These are phyloP conservation scores for Apodemus sylvaticus DNA, from an alignment of 2,113 vertebrate genomes.

Conservation along the genomic window DNA sequence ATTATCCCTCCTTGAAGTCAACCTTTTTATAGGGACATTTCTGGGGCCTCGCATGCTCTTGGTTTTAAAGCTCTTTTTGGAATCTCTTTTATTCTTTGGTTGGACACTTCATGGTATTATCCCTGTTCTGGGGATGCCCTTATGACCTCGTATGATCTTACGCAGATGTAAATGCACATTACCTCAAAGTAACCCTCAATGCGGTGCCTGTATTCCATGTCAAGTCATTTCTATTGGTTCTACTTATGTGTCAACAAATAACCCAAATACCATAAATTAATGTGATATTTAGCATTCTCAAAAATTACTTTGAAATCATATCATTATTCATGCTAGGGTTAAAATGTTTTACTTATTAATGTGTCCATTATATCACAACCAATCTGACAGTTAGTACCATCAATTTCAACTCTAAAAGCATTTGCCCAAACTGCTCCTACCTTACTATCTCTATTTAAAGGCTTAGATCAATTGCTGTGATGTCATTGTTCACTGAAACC, in stretches of 20 bases:
- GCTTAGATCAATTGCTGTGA: neutral
- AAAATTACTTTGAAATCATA: neutral
- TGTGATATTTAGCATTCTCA: neutral
- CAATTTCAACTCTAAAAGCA: neutral
- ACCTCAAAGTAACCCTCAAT: neutral
- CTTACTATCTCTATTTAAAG: neutral
- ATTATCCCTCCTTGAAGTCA: neutral
- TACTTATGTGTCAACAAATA: neutral
- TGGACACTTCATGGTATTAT: neutral
- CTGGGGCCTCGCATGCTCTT: neutral
- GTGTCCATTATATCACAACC: neutral
- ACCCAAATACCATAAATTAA: neutral
- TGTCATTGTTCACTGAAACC: neutral
- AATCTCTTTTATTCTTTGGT: neutral
- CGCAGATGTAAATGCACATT: neutral
- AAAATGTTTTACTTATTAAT: neutral
- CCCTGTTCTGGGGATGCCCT: neutral
- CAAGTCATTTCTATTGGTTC: neutral
- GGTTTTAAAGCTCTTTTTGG: neutral
- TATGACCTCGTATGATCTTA: neutral
- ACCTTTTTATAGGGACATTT: neutral
- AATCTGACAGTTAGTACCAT: neutral
- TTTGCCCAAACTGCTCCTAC: neutral
- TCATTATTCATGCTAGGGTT: neutral
- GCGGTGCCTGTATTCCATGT: neutral